Evolutionary conservation across 2,113 vertebrate genomes (phyloP), one percentile per base, ranked within the genome.

Genomic region (Trachemys scripta): DNA sequence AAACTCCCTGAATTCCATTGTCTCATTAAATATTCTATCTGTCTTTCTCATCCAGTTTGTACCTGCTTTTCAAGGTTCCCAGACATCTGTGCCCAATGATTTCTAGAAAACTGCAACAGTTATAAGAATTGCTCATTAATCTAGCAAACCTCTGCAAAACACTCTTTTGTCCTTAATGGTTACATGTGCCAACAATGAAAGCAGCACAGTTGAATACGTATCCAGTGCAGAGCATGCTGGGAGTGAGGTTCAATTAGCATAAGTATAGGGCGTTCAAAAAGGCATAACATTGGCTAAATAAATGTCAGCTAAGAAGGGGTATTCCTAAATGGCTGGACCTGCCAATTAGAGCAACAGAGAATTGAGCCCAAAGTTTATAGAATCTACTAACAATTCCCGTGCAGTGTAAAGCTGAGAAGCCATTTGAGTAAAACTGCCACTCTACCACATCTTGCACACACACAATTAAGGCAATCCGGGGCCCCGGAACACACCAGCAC

Each of bases 361-460:
- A 22, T 0, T 11, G 51, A 82, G 6, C 19, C 29, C 51, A 8
- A 87, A 19, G 56, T 9, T 85, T 62, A 11, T 45, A 38, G 49
- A 72, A 57, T 6, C 51, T 24, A 4, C 2, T 0, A 51, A 51
- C 42, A 65, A 57, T 65, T 69, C 84, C 31, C 38, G 24, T 78
- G 59, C 50, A 5, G 1, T 0, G 0, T 1, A 24, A 38, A 72
- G n/a, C 69, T 75, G 69, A 78, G 75, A 45, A 16, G 4, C 42
- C 42, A 47, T 47, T 25, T 78, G 75, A 78, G 42, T 10, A 25
- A 78, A 78, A 78, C 11, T 27, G 72, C 42, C 38, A 69, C 11
- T 38, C 65, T 47, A 6, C 24, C 11, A 4, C 42, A 78, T 24
- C 38, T 22, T 45, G 24, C 10, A 27, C 75, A 76, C 42, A 12